phyloP scores from a whole-genome alignment of 2,113 vertebrate genomes.

The Pagrus major region DNA sequence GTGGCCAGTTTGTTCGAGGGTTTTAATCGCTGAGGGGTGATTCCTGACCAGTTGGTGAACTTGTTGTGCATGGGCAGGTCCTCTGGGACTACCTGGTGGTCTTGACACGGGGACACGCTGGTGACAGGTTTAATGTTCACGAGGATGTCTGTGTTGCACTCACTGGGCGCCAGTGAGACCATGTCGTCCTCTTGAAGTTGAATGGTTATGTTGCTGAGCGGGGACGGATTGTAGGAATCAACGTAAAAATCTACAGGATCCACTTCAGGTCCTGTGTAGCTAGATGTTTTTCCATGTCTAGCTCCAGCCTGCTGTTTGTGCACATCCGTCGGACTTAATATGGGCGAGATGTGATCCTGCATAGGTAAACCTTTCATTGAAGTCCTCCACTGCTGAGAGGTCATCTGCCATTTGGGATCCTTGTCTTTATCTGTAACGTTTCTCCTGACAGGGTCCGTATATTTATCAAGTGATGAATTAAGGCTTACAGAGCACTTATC shows the following conservation, averaged over 20 bases:
- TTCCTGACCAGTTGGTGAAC: constrained; percentile 91
- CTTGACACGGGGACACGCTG: constrained; percentile 28
- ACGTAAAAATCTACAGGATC: constrained; percentile 32
- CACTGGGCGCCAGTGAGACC: constrained; percentile 83
- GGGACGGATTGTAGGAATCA: constrained; percentile 49
- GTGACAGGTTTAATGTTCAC: constrained; percentile 72
- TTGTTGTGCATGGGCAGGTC: constrained; percentile 92
- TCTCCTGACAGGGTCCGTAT: constrained; percentile 28
- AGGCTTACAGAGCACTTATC: constrained; percentile 34
- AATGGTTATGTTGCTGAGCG: constrained; percentile 58
- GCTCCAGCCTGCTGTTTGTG: constrained; percentile 11
- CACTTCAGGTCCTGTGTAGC: constrained; percentile 4
- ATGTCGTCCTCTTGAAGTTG: constrained; percentile 77
- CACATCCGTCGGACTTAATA: constrained; percentile 10
- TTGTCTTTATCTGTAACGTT: constrained; percentile 15
- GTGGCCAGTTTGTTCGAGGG: neutral
- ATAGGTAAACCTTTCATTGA: constrained; percentile 5
- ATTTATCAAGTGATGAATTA: constrained; percentile 33
- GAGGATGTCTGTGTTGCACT: constrained; percentile 89
- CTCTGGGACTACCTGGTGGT: constrained; percentile 69
- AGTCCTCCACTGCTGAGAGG: constrained; percentile 8
- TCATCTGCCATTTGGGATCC: constrained; percentile 9
- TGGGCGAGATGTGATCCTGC: constrained; percentile 31
- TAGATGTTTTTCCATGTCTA: neutral
- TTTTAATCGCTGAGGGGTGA: constrained; percentile 71